phyloP scores from a whole-genome alignment of 2,113 vertebrate species.

The Aegotheles bennettii region DNA sequence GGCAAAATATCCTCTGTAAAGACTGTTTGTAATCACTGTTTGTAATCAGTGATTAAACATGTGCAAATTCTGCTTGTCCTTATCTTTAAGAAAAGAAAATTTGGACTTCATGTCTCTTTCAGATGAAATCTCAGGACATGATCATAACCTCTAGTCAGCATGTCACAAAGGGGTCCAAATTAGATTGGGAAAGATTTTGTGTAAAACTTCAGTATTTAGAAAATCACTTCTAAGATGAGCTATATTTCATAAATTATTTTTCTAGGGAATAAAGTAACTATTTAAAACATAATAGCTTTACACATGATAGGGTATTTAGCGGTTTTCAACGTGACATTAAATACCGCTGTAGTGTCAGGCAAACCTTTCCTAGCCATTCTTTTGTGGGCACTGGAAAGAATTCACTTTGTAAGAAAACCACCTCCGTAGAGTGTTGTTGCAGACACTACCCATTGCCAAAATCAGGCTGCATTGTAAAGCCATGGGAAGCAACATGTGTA shows the following conservation, averaged over 20 bases:
- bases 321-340: neutral
- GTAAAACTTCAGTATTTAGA: conserved; percentile 21
- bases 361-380: neutral
- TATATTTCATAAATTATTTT: neutral
- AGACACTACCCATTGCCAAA: neutral
- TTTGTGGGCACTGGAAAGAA: neutral
- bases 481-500: neutral
- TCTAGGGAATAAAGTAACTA: neutral
- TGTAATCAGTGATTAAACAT: neutral
- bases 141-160: neutral
- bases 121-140: neutral
- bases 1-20: neutral
- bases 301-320: neutral
- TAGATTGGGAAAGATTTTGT: conserved; percentile 16
- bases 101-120: neutral
- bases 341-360: neutral
- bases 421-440: neutral
- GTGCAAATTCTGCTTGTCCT: neutral
- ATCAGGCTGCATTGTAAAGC: neutral
- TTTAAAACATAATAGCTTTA: neutral
- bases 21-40: too few species aligned
- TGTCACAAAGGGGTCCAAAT: conserved; percentile 5
- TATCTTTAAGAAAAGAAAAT: neutral
- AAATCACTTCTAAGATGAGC: conserved; percentile 42
- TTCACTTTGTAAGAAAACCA: neutral